Evolutionary conservation across 1,140 invertebrate species (phyloP).

Genomic region (Chionoecetes opilio): DNA sequence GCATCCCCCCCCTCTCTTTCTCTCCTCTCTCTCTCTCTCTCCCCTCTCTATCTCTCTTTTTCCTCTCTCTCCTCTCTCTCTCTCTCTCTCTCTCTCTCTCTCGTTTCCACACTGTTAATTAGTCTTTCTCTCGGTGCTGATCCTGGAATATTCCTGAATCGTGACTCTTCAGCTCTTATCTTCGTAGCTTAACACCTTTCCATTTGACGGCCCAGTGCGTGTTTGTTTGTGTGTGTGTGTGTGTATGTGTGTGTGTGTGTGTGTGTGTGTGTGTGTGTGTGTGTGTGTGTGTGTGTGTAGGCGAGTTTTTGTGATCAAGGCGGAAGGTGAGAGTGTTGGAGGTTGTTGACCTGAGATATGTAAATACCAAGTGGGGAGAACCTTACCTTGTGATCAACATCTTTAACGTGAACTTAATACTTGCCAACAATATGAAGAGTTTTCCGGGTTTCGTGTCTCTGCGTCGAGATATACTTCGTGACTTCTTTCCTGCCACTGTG

Average conservation of each 20-base stretch:
- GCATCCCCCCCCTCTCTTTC: background rate
- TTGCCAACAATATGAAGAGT: no score
- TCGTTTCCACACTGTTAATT: background rate
- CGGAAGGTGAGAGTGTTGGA: no score
- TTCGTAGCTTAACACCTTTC: background rate
- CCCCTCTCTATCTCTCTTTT: background rate
- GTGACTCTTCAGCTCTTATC: constrained; percentile 9
- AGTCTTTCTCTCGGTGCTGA: background rate
- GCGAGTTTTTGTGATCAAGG: no score
- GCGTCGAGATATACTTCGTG: no score
- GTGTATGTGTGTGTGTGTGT: constrained; percentile 36
- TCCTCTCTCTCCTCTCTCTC: background rate
- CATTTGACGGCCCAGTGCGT: background rate
- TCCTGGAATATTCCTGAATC: background rate
- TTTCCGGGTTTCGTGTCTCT: no score
- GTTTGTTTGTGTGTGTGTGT: background rate
- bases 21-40: background rate
- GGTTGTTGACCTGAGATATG: no score
- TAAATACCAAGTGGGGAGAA: no score
- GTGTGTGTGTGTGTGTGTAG: background rate
- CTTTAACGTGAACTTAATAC: no score
- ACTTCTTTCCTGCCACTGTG: no score
- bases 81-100: background rate
- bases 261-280: constrained; percentile 44
- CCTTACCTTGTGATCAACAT: no score